A percentile compares a stretch with the other conserved stretches of the same genome.
Conservation (phyloP, 2,888 invertebrate genomes). For the Dasypogon diadema region DNA sequence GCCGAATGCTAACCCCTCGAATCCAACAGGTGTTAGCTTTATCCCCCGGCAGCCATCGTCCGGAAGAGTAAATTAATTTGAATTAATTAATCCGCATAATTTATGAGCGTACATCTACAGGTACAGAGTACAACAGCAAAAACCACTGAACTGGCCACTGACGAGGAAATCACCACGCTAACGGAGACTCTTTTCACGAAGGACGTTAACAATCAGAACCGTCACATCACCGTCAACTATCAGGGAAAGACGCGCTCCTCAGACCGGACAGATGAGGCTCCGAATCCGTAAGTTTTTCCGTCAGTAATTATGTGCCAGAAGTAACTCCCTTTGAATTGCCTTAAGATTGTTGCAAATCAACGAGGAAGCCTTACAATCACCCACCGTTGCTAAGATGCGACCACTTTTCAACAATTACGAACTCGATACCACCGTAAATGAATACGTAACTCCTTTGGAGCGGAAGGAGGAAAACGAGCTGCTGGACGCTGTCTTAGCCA, state of each 20-base stretch:
- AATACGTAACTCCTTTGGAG: constrained; percentile 81
- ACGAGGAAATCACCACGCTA: constrained; percentile 76
- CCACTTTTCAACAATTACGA: constrained; percentile 89
- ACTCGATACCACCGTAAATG: constrained; percentile 78
- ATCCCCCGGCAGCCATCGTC: constrained; percentile 49
- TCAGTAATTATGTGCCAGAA: background rate
- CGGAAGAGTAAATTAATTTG: constrained; percentile 45
- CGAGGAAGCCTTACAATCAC: constrained; percentile 70
- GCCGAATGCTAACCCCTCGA: background rate
- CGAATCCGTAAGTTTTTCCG: constrained; percentile 78
- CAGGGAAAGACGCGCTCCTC: constrained; percentile 81
- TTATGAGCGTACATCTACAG: background rate
- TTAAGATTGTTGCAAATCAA: constrained; percentile 77
- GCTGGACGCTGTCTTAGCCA: constrained; percentile 81
- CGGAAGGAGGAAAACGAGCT: constrained; percentile 83
- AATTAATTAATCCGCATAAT: background rate
- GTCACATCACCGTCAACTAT: constrained; percentile 77
- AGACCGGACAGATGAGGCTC: constrained; percentile 78
- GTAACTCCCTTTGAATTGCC: background rate
- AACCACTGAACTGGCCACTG: constrained; percentile 68
- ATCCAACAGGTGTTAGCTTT: constrained; percentile 51
- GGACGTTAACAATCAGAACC: constrained; percentile 81
- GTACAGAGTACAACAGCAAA: constrained; percentile 21
- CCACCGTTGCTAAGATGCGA: constrained; percentile 80
- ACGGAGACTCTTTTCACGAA: constrained; percentile 79